Evolutionary conservation across 2,113 vertebrate genomes (phyloP), one percentile per base, ranked within the genome.

Genomic region (Silurus meridionalis): DNA sequence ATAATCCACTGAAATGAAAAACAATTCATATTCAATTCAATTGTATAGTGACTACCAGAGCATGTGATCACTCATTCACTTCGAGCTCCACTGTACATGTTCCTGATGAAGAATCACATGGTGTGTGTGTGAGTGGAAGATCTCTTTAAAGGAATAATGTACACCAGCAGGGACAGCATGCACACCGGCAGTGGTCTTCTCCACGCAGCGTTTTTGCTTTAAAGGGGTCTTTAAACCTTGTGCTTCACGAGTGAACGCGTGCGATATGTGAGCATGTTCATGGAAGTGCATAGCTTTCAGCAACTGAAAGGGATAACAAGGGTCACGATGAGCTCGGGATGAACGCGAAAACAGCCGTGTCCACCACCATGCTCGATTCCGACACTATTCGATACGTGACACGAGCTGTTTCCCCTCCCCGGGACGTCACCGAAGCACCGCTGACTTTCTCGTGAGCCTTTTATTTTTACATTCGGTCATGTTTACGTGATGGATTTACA

Each of bases 221-320:
- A 85, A 85, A 80, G 78, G 55, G 50, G 63, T 55, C 52, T 2
- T 21, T 50, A 2, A 15, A 25, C 17, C 74, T 84, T 87, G 89
- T 87, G 80, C 87, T 87, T 88, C 80, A 87, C 83, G 58, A 19
- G 58, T 60, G 37, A 83, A 84, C 0, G 37, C 53, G 28, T 64
- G 53, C 46, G 64, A 37, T 52, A 86, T n/a, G 63, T 19, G 46
- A 60, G 78, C 71, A 82, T n/a, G 37, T 66, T 66, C 57, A 72
- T 72, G 46, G n/a, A 81, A 87, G 80, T 90, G 87, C 89, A 87
- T 88, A 90, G 89, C 89, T 66, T 85, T 80, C 71, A 75, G 81
- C 83, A 71, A 53, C 87, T 57, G 61, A 55, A 53, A 28, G 64
- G 72, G 71, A 69, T 77, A 87, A 69, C 67, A 60, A 82, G 17